Base-by-base conservation (phyloP, 2,113 vertebrate genomes). In the Athene cunicularia region DNA sequence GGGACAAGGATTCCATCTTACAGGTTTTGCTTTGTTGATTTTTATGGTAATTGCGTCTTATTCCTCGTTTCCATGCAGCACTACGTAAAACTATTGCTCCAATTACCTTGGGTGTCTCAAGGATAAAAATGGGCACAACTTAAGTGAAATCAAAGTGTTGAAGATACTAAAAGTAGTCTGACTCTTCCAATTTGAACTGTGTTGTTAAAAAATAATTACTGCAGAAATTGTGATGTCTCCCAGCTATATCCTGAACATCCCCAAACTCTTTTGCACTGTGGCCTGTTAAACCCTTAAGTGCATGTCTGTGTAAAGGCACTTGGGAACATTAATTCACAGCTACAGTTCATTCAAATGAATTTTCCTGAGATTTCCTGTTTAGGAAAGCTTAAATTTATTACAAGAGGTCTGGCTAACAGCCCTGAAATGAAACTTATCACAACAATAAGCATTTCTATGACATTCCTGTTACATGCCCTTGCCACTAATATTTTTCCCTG, bases 351-450 rank as follows among this genome's bases (percentile, higher is more conserved):
- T 79, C 70, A 90, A 56, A 97, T 88, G 30, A 82, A 66, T 86
- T 95, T 96, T 96, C 55, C 58, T 82, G 87, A 90, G 77, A 35
- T 72, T 95, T 91, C 74, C 85, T 94, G 77, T 96, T 95, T 92
- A 95, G 58, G 63, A 90, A 91, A 95, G 49, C 66, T 45, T 70
- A 28, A 58, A 76, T 88, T 90, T 96, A 82, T 82, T 92, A 62
- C 35, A 86, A 55, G 74, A 80, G 35, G 49, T 70, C 88, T 95
- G 90, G 49, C 67, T 92, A 76, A 73, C 53, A 90, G 85, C 88
- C 62, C 59, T 10, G 9, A 68, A 93, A 83, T 83, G 39, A 79
- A 90, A 93, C 63, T 92, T 76, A 90, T 70, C n/a, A 73, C 49
- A 86, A 70, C 82, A 93, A 88, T 13, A 80, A 82, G 22, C 30